Conservation (phyloP, 1,140 invertebrate species). For the Schlechtendalia chinensis region DNA sequence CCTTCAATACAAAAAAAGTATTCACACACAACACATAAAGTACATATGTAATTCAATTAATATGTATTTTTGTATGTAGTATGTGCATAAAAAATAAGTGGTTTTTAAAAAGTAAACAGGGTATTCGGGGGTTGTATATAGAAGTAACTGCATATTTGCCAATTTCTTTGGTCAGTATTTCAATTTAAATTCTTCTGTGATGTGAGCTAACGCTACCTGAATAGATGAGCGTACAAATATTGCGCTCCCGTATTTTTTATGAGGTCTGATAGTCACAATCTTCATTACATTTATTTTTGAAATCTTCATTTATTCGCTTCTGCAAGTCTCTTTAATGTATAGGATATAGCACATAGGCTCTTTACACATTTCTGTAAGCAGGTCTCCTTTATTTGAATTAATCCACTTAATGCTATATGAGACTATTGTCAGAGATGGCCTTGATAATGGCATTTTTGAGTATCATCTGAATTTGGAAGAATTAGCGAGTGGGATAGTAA, state of each 20-base stretch:
- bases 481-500: slow-evolving; percentile 4
- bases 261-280: too few relatives aligned
- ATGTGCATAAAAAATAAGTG: background rate
- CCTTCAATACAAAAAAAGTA: too few relatives aligned
- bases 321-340: too few relatives aligned
- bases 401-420: background rate
- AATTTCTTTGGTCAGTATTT: slow-evolving; percentile 42
- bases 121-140: slow-evolving; percentile 18
- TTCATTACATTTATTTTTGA: too few relatives aligned
- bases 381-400: background rate
- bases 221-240: too few relatives aligned
- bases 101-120: background rate
- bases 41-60: too few relatives aligned
- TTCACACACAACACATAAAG: too few relatives aligned
- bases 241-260: too few relatives aligned
- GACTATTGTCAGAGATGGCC: background rate
- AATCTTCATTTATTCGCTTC: too few relatives aligned
- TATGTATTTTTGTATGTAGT: too few relatives aligned
- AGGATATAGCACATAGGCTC: too few relatives aligned
- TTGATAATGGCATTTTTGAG: background rate
- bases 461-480: background rate
- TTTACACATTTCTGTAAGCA: background rate
- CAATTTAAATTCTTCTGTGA: background rate
- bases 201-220: too few relatives aligned
- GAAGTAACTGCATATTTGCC: slow-evolving; percentile 20